Evolutionary conservation across 2,888 invertebrate species (phyloP), one percentile per base, ranked within the genome.

Genomic region (Panzeria rudis): DNA sequence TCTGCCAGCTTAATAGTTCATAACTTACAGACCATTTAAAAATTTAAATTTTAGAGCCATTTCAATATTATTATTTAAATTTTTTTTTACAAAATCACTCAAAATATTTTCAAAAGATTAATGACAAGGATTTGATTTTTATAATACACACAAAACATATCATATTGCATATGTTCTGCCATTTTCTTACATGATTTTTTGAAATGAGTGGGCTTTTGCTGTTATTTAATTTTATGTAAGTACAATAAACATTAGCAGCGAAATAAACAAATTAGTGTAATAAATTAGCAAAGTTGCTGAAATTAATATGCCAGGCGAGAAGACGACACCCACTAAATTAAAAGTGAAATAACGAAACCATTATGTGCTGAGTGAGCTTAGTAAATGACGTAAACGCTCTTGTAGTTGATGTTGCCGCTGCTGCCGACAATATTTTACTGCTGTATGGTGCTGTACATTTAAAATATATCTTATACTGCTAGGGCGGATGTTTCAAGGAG

Each of bases 251-350:
- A 71, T 62, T 71, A 79, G 66, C 66, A 79, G 50, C 38, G 23
- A 79, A 80, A 78, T 79, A 47, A 85, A 75, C 86, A 86, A 87
- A 86, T 87, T 88, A 85, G 83, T 86, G 84, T 87, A 87, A 87
- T 89, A 89, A 90, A 90, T 90, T 87, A 82, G 64, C 72, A 86
- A 85, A 59, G 44, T 83, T 85, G 87, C 59, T 78, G 76, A 87
- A 90, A 90, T 90, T 86, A 88, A 71, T 84, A 86, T 84, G 84
- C 86, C 81, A 66, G 78, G 83, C 80, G 86, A 80, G 75, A 80
- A 83, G 81, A 81, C 87, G 87, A 88, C 90, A 87, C 89, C 88
- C 87, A 89, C 90, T 89, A 91, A 90, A 90, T 91, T 89, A 90
- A 89, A 90, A 90, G 90, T 89, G 88, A 89, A 88, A 89, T 88